Conservation (phyloP, 23 tunicate species). For the Ciona savignyi region DNA sequence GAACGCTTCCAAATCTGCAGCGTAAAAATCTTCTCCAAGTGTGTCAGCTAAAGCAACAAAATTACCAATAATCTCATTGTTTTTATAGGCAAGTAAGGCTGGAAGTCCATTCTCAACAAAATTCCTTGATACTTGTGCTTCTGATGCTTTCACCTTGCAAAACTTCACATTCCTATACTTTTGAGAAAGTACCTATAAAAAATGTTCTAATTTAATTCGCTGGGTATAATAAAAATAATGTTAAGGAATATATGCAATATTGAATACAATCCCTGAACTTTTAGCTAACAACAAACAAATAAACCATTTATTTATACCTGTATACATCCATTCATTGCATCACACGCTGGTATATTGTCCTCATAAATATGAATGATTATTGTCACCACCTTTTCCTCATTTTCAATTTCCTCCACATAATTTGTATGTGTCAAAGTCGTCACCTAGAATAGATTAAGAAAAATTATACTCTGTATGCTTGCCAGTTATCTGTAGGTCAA, state of each 20-base stretch:
- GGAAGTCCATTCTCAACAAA: conserved; percentile 70
- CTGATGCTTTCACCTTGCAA: conserved; percentile 60
- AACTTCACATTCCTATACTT: conserved; percentile 68
- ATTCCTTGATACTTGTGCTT: conserved; percentile 50
- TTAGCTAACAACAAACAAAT: neutral
- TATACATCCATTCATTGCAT: conserved; percentile 75
- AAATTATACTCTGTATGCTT: no score
- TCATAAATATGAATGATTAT: conserved; percentile 81
- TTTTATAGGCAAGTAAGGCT: conserved; percentile 78
- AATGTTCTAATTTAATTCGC: neutral
- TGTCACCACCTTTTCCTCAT: conserved; percentile 65
- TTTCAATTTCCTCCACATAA: conserved; percentile 90
- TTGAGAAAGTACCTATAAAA: conserved; percentile 30
- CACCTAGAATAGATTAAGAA: no score
- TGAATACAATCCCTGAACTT: neutral
- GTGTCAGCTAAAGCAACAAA: conserved; percentile 61
- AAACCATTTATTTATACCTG: conserved; percentile 15
- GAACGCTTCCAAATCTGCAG: conserved; percentile 55
- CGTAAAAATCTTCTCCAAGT: conserved; percentile 82
- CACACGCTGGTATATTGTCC: conserved; percentile 66
- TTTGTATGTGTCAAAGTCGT: conserved; percentile 35
- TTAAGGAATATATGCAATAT: neutral
- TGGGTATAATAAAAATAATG: conserved; percentile 11
- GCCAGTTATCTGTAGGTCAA: no score
- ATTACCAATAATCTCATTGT: conserved; percentile 56